phyloP scores from a whole-genome alignment of 2,888 invertebrate genomes.

The Odiellus spinosus region DNA sequence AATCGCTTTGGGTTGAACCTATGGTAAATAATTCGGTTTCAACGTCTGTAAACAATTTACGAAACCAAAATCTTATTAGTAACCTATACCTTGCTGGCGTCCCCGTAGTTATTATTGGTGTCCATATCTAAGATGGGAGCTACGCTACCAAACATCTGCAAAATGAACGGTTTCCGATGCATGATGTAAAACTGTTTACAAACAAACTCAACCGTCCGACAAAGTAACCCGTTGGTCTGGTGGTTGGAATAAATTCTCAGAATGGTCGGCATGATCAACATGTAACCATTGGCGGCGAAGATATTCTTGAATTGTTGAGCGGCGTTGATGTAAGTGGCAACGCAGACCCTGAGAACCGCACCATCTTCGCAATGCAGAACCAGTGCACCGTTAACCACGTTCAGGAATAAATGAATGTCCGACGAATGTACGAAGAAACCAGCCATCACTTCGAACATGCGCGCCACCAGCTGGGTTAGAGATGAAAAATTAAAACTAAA shows the following conservation, averaged over 20 bases:
- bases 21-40: slow-evolving; percentile 15
- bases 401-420: slow-evolving; percentile 91
- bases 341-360: slow-evolving; percentile 81
- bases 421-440: slow-evolving; percentile 92
- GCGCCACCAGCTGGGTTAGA: slow-evolving; percentile 48
- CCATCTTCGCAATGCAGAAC: slow-evolving; percentile 95
- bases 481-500: not conserved
- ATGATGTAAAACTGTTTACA: slow-evolving; percentile 96
- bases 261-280: slow-evolving; percentile 93
- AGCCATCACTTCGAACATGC: slow-evolving; percentile 97
- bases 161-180: slow-evolving; percentile 92
- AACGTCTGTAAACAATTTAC: too few relatives aligned
- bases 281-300: slow-evolving; percentile 91
- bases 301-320: slow-evolving; percentile 97
- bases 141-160: slow-evolving; percentile 97
- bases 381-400: slow-evolving; percentile 90
- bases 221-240: slow-evolving; percentile 88
- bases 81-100: slow-evolving; percentile 60
- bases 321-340: slow-evolving; percentile 93
- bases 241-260: slow-evolving; percentile 93
- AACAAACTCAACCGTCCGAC: slow-evolving; percentile 90
- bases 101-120: slow-evolving; percentile 39
- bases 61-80: not conserved
- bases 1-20: slow-evolving; percentile 70
- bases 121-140: slow-evolving; percentile 78